Conservation (phyloP, 2,888 invertebrate species). For the Tetheella fluctuosa region DNA sequence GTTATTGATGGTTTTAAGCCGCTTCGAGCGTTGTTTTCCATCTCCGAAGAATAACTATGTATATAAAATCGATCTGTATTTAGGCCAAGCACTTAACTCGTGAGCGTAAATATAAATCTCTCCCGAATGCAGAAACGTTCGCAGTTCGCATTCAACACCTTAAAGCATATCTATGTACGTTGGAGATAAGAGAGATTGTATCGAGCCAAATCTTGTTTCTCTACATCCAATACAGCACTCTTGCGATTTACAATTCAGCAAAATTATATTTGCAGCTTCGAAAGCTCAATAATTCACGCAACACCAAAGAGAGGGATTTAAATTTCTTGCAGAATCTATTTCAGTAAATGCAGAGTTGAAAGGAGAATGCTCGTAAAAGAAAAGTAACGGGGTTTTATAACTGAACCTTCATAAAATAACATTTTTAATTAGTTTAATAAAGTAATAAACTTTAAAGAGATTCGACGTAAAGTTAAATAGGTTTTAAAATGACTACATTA, state of each 20-base stretch:
- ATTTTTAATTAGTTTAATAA: neutral
- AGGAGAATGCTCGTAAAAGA: neutral
- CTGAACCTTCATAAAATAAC: neutral
- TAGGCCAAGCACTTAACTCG: constrained; percentile 3
- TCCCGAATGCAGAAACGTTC: neutral
- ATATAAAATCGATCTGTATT: neutral
- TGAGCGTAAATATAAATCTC: constrained; percentile 2
- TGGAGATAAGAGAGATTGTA: neutral
- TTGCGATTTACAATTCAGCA: neutral
- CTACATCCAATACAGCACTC: neutral
- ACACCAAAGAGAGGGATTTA: neutral
- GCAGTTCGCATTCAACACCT: neutral
- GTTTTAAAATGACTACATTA: neutral
- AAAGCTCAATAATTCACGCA: constrained; percentile 3
- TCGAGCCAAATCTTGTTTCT: neutral
- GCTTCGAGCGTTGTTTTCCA: neutral
- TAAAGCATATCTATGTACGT: neutral
- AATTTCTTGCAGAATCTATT: neutral
- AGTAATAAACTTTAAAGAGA: neutral
- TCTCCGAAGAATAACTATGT: constrained; percentile 5
- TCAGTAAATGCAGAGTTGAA: neutral
- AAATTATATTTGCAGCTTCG: constrained; percentile 1
- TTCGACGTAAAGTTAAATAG: constrained; percentile 1
- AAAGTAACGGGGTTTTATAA: neutral
- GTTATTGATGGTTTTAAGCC: neutral